phyloP scores from a whole-genome alignment of 2,888 invertebrate species.

The Orthonychiurus folsomi region DNA sequence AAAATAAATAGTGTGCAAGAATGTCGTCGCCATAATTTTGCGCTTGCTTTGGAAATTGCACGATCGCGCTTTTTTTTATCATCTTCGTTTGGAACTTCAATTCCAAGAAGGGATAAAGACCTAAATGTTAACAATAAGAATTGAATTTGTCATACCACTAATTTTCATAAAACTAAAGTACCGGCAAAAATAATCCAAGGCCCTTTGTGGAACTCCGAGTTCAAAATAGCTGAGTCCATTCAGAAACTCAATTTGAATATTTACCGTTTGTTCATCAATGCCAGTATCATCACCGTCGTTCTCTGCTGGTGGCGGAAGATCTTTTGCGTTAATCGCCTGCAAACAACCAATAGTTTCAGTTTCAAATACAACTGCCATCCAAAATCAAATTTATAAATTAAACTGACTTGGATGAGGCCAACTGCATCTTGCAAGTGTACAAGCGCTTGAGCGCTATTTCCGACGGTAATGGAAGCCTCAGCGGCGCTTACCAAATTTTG shows the following conservation, averaged over 20 bases:
- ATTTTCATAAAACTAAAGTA: not conserved
- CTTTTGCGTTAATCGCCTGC: slow-evolving; percentile 20
- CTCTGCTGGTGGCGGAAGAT: slow-evolving; percentile 21
- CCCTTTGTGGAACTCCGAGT: slow-evolving; percentile 26
- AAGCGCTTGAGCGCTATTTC: slow-evolving; percentile 33
- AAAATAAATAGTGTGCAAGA: not conserved
- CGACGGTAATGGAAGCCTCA: slow-evolving; percentile 29
- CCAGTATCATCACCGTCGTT: slow-evolving; percentile 31
- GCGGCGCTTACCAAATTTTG: slow-evolving; percentile 32
- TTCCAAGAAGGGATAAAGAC: slow-evolving; percentile 16
- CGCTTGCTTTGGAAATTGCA: slow-evolving; percentile 16
- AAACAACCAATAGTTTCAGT: too few species aligned
- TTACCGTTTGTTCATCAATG: slow-evolving; percentile 26
- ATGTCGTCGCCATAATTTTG: slow-evolving; percentile 17
- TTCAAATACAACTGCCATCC: not conserved
- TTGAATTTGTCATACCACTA: too few species aligned
- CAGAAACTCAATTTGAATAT: slow-evolving; percentile 30
- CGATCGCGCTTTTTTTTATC: slow-evolving; percentile 8
- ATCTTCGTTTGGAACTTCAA: slow-evolving; percentile 19
- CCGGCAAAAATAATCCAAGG: slow-evolving; percentile 25
- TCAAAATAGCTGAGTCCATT: slow-evolving; percentile 34
- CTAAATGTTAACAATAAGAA: slow-evolving; percentile 4
- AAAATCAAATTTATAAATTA: too few species aligned
- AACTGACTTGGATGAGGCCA: slow-evolving; percentile 20
- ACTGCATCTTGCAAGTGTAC: slow-evolving; percentile 34